phyloP scores from a whole-genome alignment of 92 coral and sea anemone species.

The Parazoanthus atlanticus region DNA sequence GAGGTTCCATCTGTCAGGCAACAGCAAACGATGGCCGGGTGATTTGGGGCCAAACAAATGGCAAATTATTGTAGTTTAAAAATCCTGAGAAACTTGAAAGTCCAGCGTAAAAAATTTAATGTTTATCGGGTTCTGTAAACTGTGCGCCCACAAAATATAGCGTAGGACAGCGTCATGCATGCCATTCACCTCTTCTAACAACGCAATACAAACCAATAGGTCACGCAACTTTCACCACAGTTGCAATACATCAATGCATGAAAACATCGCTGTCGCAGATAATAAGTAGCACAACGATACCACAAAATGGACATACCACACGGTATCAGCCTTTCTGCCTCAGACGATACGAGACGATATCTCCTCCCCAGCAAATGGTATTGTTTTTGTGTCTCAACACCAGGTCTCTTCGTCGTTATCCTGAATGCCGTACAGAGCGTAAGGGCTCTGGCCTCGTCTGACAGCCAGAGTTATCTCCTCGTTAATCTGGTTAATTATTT shows the following conservation, averaged over 20 bases:
- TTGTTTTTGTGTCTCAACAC: conserved; percentile 62
- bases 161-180: not conserved
- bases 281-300: not conserved
- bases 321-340: not conserved
- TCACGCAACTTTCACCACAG: not conserved
- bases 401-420: conserved; percentile 99
- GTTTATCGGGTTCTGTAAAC: not conserved
- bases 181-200: not conserved
- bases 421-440: conserved; percentile 88
- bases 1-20: not conserved
- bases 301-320: conserved; percentile 6
- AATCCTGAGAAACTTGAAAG: not conserved
- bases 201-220: not conserved
- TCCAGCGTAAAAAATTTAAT: not conserved
- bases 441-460: conserved; percentile 89
- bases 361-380: not conserved
- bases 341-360: not conserved
- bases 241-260: conserved; percentile 17
- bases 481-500: conserved; percentile 83
- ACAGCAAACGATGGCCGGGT: not conserved
- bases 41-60: not conserved
- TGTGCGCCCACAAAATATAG: not conserved
- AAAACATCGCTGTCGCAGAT: not conserved
- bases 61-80: not conserved
- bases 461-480: conserved; percentile 92